Evolutionary conservation across 2,113 vertebrate species (phyloP), one percentile per base, ranked within the genome.

Genomic region (Dunckerocampus dactyliophorus): DNA sequence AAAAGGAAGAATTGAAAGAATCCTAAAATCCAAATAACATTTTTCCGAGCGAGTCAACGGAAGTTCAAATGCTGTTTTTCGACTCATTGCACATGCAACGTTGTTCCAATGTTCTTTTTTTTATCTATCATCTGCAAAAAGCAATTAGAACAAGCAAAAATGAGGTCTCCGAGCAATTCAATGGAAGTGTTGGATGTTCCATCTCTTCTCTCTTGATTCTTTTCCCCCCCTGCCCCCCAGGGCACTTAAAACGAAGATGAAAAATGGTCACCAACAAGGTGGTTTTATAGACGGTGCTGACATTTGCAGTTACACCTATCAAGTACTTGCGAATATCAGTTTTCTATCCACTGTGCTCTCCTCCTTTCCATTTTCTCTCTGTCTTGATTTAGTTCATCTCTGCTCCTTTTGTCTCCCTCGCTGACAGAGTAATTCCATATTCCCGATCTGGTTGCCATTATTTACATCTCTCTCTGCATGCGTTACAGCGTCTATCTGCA

Each of bases 221-320:
- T 60, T 58, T 76, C 62, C 59, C 16, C 56, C 16, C 69, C 45
- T 15, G 20, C 34, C 69, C 63, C 20, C 62, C 47, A n/a, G 46
- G 53, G 51, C 8, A 16, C 50, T 48, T 63, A 59, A 64, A 51
- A 42, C 24, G 28, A 46, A 54, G 65, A 51, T 51, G 6, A 79
- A 58, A 69, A 75, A 67, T 65, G 64, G 54, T 57, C 64, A 50
- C 72, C 66, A 67, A 69, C 75, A 59, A 67, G 54, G 68, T 50
- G 22, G 49, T 6, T 55, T 75, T 78, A 77, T 80, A 48, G 51
- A 62, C 66, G 53, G 46, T 1, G 59, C 77, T 82, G 78, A 83
- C 78, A 81, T 83, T 80, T 82, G 69, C 10, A 45, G 70, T 72
- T 68, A 60, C 62, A 63, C 59, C 59, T 76, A 67, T 76, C 70